phyloP scores from a whole-genome alignment of 2,797 vertebrate species.

The Fringilla coelebs region DNA sequence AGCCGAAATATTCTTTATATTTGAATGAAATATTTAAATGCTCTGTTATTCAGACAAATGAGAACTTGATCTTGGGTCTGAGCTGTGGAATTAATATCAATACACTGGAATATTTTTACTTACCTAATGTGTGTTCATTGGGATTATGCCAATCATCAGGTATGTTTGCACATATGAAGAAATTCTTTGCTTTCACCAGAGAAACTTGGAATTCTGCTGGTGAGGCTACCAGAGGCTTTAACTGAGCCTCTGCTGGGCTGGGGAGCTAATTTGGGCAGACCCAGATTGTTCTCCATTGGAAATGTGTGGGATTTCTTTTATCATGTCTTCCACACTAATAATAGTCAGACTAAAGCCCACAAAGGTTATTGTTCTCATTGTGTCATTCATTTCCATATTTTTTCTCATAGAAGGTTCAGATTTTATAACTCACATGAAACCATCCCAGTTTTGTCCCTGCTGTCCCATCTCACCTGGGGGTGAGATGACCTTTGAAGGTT shows the following conservation, averaged over 20 bases:
- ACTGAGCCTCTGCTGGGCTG: not conserved
- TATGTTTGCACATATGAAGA: slow-evolving; percentile 49
- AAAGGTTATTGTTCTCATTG: not conserved
- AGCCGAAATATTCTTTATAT: slow-evolving; percentile 4
- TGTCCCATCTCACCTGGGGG: fast-evolving
- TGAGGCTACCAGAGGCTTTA: not conserved
- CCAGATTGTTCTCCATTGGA: not conserved
- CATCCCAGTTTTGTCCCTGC: not conserved
- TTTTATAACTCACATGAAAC: not conserved
- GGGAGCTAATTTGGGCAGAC: not conserved
- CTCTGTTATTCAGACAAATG: slow-evolving; percentile 51
- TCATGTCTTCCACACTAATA: not conserved
- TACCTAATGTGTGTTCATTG: slow-evolving; percentile 56
- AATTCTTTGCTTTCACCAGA: slow-evolving; percentile 29
- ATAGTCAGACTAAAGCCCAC: not conserved
- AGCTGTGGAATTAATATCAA: slow-evolving; percentile 55
- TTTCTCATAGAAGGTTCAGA: not conserved
- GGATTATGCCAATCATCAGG: slow-evolving; percentile 43
- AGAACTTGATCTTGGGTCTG: slow-evolving; percentile 43
- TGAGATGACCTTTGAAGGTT: not conserved
- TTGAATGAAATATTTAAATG: slow-evolving; percentile 53
- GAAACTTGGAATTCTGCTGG: slow-evolving; percentile 14
- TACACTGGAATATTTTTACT: slow-evolving; percentile 49
- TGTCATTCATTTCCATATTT: not conserved
- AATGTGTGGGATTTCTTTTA: not conserved